Evolutionary conservation across 1,140 invertebrate species (phyloP), one percentile per base, ranked within the genome.

Genomic region (Drosophila lacteicornis): DNA sequence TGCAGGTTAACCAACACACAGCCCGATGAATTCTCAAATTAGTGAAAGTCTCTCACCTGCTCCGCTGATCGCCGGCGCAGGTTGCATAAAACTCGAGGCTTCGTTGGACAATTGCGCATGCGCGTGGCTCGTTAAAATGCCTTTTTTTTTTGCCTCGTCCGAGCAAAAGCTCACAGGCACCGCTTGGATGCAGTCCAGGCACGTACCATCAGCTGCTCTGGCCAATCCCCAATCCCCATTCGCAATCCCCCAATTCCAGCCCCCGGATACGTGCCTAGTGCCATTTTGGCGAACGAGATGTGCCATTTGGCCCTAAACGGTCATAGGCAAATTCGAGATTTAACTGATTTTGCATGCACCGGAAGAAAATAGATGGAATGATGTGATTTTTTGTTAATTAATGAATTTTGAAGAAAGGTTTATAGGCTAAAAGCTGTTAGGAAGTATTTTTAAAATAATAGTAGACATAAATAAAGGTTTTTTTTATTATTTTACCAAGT

Each of bases 101-200:
- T 84, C 80, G 84, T 87, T 87, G 84, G 84, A 84, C 77, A 90
- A 84, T 90, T 88, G 84, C 85, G 85, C 84, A 90, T 88, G 77
- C 84, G 84, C 85, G 84, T 88, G 78, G 79, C 80, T 87, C 85
- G 84, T 87, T 87, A 87, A 87, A 88, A 78, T 70, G 67, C 40
- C 75, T 66, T 68, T 61, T 19, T 19, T 19, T 19, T 68, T 74
- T 63, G 42, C 47, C 38, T 51, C 22, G 15, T 30, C 27, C 27
- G 27, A 74, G 84, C 82, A 85, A 84, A 80, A 81, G 63, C 36
- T 36, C 36, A 36, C 82, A 59, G 62, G 50, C 71, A 60, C 25
- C 13, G n/a, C 33, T 76, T 66, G 69, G 47, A 49, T 56, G 68
- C 80, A 88, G 85, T 88, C 85, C 84, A 57, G 74, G 70, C 84